Conservation (phyloP, 2,888 invertebrate species). For the Ectemnius lituratus region DNA sequence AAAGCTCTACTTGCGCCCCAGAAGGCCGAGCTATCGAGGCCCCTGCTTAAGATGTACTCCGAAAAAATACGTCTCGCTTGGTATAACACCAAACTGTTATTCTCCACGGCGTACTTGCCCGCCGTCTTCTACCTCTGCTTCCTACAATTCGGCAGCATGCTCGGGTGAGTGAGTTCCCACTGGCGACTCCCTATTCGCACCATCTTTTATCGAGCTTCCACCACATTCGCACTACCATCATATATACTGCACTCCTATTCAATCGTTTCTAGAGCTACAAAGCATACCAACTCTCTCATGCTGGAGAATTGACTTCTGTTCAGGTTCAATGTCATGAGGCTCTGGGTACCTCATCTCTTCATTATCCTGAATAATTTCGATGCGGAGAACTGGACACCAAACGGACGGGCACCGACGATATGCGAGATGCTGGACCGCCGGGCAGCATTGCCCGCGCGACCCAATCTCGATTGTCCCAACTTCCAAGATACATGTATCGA, state of each 20-base stretch:
- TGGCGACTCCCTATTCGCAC: not conserved
- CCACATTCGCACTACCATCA: no score
- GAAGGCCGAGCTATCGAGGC: constrained; percentile 47
- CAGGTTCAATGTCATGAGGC: constrained; percentile 81
- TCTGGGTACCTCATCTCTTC: constrained; percentile 82
- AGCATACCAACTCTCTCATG: no score
- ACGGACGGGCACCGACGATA: constrained; percentile 72
- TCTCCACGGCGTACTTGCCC: constrained; percentile 82
- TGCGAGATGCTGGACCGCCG: constrained; percentile 75
- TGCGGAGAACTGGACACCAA: constrained; percentile 55
- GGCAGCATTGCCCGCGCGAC: constrained; percentile 31
- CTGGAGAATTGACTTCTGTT: constrained; percentile 33
- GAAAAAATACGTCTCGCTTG: constrained; percentile 81
- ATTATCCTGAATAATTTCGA: constrained; percentile 80
- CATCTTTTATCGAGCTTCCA: no score
- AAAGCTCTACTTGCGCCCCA: constrained; percentile 71
- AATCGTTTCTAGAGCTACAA: no score
- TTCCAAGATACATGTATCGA: constrained; percentile 41
- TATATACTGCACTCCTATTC: no score
- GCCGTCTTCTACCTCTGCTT: constrained; percentile 83
- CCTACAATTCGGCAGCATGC: constrained; percentile 83
- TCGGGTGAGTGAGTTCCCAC: constrained; percentile 82
- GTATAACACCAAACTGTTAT: constrained; percentile 83
- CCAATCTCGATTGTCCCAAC: constrained; percentile 31
- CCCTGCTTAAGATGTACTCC: constrained; percentile 64